A percentile compares a stretch with the other conserved stretches of the same genome.
phyloP scores from a whole-genome alignment of 2,113 vertebrate genomes.

The Notothenia coriiceps region DNA sequence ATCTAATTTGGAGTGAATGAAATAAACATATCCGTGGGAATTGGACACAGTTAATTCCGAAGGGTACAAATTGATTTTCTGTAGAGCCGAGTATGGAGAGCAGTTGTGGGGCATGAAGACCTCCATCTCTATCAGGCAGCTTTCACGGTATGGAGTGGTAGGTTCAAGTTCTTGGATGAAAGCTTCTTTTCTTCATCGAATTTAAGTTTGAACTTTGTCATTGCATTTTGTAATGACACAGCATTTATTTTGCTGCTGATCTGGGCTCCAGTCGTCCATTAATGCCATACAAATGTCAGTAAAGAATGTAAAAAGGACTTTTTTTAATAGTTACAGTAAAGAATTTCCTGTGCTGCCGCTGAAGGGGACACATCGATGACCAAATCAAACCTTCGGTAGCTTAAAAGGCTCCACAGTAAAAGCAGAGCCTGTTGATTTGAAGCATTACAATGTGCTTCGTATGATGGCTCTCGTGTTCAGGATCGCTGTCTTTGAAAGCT shows the following conservation, averaged over 20 bases:
- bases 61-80: slow-evolving; percentile 77
- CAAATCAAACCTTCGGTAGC: slow-evolving; percentile 11
- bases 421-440: slow-evolving; percentile 2
- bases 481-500: background rate
- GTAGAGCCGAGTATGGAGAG: slow-evolving; percentile 44
- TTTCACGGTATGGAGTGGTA: slow-evolving; percentile 5
- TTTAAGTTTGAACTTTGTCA: slow-evolving; percentile 14
- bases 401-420: slow-evolving; percentile 13
- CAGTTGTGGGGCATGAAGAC: slow-evolving; percentile 44
- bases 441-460: slow-evolving; percentile 18
- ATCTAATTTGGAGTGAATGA: slow-evolving; percentile 81
- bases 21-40: slow-evolving; percentile 81
- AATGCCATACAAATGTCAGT: slow-evolving; percentile 35
- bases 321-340: slow-evolving; percentile 32
- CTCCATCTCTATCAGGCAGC: slow-evolving; percentile 28
- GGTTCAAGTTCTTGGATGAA: slow-evolving; percentile 4
- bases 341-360: slow-evolving; percentile 12
- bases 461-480: slow-evolving; percentile 2
- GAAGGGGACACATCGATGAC: slow-evolving; percentile 31
- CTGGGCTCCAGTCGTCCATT: slow-evolving; percentile 12
- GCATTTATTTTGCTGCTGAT: slow-evolving; percentile 45
- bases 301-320: slow-evolving; percentile 1
- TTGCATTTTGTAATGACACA: slow-evolving; percentile 29
- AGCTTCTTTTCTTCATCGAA: background rate
- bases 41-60: slow-evolving; percentile 78